These are phyloP conservation scores for Microcebus murinus DNA, from an alignment of 2,113 vertebrate species.

Conservation along the genomic window DNA sequence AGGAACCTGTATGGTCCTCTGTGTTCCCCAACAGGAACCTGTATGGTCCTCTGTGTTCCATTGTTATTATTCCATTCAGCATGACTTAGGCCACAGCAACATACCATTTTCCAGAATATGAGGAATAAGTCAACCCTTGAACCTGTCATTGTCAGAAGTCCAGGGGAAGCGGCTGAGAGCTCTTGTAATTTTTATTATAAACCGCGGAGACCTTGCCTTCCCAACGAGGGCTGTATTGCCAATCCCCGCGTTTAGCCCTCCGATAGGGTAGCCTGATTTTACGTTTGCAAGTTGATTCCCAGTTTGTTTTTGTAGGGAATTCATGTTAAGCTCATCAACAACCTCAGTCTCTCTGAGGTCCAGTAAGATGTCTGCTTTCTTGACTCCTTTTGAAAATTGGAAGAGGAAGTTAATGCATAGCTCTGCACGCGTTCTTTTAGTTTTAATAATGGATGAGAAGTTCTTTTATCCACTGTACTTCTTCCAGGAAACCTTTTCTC, in stretches of 20 bases:
- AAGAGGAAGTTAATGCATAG: not conserved
- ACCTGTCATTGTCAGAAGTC: not conserved
- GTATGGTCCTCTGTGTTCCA: not conserved
- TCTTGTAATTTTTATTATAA: not conserved
- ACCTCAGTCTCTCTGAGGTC: not conserved
- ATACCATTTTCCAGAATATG: not conserved
- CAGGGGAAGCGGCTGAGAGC: not conserved
- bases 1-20: not conserved
- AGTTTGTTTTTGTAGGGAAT: not conserved
- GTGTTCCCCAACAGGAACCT: not conserved
- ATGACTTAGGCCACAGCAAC: not conserved
- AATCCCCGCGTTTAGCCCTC: not conserved
- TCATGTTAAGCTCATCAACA: not conserved
- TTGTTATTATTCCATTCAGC: not conserved
- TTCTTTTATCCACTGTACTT: not conserved
- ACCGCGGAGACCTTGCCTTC: not conserved
- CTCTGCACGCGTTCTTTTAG: not conserved
- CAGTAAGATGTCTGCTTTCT: not conserved
- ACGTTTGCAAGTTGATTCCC: not conserved
- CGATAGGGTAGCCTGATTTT: not conserved
- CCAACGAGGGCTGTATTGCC: fast-evolving
- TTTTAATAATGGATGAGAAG: not conserved
- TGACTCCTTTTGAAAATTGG: conserved; percentile 16
- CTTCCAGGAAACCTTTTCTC: not conserved
- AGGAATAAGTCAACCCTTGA: not conserved